A percentile compares a stretch with the other conserved stretches of the same genome.
phyloP scores from a whole-genome alignment of 2,797 vertebrate genomes.

The Anableps anableps region DNA sequence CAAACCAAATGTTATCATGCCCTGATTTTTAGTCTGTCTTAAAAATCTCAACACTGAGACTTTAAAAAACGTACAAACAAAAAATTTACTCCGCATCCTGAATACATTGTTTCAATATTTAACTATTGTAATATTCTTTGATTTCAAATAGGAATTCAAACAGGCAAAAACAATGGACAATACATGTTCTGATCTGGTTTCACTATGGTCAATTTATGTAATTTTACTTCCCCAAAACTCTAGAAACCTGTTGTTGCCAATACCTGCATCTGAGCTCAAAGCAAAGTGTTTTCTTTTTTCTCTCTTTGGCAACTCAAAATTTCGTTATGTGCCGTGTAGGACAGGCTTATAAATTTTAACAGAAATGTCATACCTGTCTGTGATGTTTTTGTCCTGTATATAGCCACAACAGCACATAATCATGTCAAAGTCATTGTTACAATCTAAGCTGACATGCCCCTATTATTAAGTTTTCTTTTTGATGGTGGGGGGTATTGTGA shows the following conservation, averaged over 20 bases:
- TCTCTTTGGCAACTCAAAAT: background rate
- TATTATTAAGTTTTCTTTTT: too few relatives aligned
- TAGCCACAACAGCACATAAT: too few relatives aligned
- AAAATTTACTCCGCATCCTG: too few relatives aligned
- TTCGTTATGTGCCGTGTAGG: background rate
- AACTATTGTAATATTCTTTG: too few relatives aligned
- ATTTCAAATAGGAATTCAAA: too few relatives aligned
- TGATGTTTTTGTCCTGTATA: too few relatives aligned
- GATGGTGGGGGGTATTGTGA: too few relatives aligned
- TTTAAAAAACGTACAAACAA: background rate
- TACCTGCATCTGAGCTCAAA: background rate
- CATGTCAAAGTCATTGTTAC: too few relatives aligned
- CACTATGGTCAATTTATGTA: background rate
- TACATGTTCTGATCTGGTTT: background rate
- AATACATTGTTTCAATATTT: too few relatives aligned
- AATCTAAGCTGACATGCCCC: too few relatives aligned
- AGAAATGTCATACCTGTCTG: background rate
- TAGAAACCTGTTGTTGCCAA: background rate
- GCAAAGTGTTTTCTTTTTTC: background rate
- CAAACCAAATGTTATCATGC: background rate
- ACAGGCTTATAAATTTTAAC: background rate
- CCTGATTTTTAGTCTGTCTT: background rate
- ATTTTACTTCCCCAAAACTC: background rate
- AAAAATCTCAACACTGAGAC: background rate
- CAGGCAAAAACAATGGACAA: background rate